phyloP scores from a whole-genome alignment of 1,140 invertebrate genomes.

The Papilio machaon region DNA sequence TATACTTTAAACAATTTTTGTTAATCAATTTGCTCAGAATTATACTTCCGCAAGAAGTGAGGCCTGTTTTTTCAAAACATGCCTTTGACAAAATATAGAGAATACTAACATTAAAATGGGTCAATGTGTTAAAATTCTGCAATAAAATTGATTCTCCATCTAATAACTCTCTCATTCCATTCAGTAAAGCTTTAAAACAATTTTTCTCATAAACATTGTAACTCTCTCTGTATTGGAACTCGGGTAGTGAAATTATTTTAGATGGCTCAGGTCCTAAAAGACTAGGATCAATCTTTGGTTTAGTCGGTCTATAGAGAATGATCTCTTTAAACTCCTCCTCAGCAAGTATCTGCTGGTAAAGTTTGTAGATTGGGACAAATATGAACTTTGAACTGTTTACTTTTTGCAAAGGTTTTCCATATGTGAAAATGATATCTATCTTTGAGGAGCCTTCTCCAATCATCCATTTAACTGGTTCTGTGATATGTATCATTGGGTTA shows the following conservation, averaged over 20 bases:
- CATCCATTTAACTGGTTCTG: slow-evolving; percentile 65
- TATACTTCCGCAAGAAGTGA: slow-evolving; percentile 62
- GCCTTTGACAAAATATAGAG: slow-evolving; percentile 69
- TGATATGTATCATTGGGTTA: slow-evolving; percentile 66
- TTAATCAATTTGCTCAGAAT: slow-evolving; percentile 62
- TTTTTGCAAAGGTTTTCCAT: slow-evolving; percentile 69
- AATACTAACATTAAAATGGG: slow-evolving; percentile 77
- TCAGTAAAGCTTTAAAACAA: slow-evolving; percentile 64
- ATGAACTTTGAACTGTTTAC: slow-evolving; percentile 80
- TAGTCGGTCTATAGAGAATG: slow-evolving; percentile 53
- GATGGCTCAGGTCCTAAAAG: slow-evolving; percentile 51
- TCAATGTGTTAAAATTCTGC: slow-evolving; percentile 68
- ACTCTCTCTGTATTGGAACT: slow-evolving; percentile 58
- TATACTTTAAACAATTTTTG: slow-evolving; percentile 56
- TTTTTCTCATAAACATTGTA: slow-evolving; percentile 71
- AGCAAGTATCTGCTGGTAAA: slow-evolving; percentile 74
- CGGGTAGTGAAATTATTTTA: slow-evolving; percentile 58
- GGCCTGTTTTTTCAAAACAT: slow-evolving; percentile 72
- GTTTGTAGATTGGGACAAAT: slow-evolving; percentile 74
- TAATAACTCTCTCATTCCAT: slow-evolving; percentile 56
- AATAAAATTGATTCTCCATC: slow-evolving; percentile 63
- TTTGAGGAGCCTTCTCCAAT: slow-evolving; percentile 49
- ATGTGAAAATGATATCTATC: slow-evolving; percentile 62
- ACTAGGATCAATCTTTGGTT: slow-evolving; percentile 45
- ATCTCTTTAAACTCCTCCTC: slow-evolving; percentile 71